Percentiles rank a stretch among this genome's conserved stretches.
These are phyloP conservation scores for Drosophila ogumai DNA, from an alignment of 1,140 invertebrate species.

Conservation along the genomic window DNA sequence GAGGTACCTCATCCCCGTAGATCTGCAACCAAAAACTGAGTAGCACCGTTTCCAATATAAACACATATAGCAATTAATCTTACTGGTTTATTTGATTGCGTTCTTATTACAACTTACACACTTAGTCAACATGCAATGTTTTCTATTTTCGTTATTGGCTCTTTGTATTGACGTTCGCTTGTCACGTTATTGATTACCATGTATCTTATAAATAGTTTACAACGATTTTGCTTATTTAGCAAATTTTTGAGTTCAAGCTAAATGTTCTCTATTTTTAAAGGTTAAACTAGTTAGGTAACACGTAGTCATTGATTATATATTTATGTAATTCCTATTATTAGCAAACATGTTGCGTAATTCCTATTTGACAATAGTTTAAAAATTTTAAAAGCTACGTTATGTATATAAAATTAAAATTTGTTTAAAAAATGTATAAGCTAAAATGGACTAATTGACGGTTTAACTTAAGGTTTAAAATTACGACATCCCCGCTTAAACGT, in stretches of 20 bases:
- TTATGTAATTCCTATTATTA: constrained; percentile 52
- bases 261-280: constrained; percentile 39
- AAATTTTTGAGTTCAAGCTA: constrained; percentile 44
- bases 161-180: background rate
- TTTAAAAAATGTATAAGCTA: constrained; percentile 38
- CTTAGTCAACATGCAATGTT: constrained; percentile 78
- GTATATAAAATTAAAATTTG: background rate
- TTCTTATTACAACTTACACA: constrained; percentile 75
- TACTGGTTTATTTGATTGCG: constrained; percentile 41
- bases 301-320: constrained; percentile 67
- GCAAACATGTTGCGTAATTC: constrained; percentile 8
- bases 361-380: constrained; percentile 43
- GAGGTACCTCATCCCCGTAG: too few species aligned
- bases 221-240: constrained; percentile 31
- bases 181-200: constrained; percentile 58
- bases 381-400: constrained; percentile 45
- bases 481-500: constrained; percentile 13
- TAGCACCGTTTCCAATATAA: background rate
- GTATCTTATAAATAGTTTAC: constrained; percentile 20
- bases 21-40: background rate
- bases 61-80: background rate
- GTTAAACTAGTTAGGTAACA: constrained; percentile 76
- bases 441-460: constrained; percentile 73
- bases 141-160: constrained; percentile 18
- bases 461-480: constrained; percentile 42